Percentiles rank a stretch among this genome's conserved stretches.
Conservation (phyloP, 64 coral and sea anemone genomes). For the Platygyra sinensis region DNA sequence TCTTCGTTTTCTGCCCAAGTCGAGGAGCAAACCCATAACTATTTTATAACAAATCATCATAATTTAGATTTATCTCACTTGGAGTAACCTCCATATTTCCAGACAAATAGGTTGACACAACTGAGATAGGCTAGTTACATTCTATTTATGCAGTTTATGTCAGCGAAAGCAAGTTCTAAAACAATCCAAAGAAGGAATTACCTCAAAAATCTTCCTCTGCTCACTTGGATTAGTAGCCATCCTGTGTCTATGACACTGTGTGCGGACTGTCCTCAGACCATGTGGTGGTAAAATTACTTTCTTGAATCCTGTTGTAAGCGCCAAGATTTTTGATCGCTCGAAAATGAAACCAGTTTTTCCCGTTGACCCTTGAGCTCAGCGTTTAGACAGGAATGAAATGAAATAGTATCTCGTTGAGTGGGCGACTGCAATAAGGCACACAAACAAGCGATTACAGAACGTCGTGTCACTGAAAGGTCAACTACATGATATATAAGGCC, state of each 20-base stretch:
- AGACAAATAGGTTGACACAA: too few species aligned
- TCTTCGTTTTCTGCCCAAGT: too few species aligned
- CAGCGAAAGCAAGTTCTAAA: neutral
- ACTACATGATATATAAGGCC: neutral
- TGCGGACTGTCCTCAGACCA: neutral
- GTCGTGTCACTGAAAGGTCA: too few species aligned
- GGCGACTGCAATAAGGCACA: too few species aligned
- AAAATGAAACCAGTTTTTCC: slow-evolving; percentile 7
- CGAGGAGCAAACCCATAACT: too few species aligned
- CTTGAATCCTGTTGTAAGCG: neutral
- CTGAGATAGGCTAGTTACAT: neutral
- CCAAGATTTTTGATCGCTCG: neutral
- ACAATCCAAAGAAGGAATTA: neutral
- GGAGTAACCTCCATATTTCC: too few species aligned
- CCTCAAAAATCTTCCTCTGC: neutral
- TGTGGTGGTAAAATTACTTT: neutral
- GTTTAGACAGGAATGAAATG: too few species aligned
- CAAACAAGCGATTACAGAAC: too few species aligned
- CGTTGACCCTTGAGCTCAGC: neutral
- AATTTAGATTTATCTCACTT: too few species aligned
- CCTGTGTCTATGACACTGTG: neutral
- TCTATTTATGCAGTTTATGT: neutral
- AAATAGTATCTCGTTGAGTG: neutral
- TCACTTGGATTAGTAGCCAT: neutral
- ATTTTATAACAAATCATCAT: too few species aligned